phyloP scores from a whole-genome alignment of 2,888 invertebrate genomes.

The Megamerina dolium region DNA sequence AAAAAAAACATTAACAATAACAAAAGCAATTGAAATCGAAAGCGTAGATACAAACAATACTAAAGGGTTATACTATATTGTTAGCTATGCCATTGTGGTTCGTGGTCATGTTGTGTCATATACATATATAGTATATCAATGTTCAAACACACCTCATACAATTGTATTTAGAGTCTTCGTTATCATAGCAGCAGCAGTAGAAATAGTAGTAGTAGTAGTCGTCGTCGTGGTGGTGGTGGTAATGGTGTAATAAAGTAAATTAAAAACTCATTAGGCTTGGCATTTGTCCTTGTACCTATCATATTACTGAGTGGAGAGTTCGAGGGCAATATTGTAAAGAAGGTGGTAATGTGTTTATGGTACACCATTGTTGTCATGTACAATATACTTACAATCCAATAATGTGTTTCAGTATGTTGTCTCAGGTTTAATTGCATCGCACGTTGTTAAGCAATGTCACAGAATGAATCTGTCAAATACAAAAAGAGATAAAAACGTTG shows the following conservation, averaged over 20 bases:
- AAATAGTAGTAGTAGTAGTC: neutral
- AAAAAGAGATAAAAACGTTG: no score
- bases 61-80: no score
- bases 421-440: slow-evolving; percentile 50
- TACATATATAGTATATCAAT: no score
- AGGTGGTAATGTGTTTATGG: neutral
- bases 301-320: no score
- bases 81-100: no score
- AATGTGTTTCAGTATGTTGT: slow-evolving; percentile 46
- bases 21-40: no score
- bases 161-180: no score
- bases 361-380: neutral
- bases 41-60: no score
- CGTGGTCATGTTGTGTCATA: no score
- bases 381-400: slow-evolving; percentile 51
- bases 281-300: neutral
- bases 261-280: slow-evolving; percentile 8
- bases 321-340: no score
- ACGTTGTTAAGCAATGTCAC: slow-evolving; percentile 43
- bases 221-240: neutral
- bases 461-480: slow-evolving; percentile 40
- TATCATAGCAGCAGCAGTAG: neutral
- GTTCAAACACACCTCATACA: no score
- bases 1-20: neutral
- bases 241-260: neutral